Percentiles rank a stretch among this genome's conserved stretches.
These are phyloP conservation scores for Charanyca ferruginea DNA, from an alignment of 2,888 invertebrate genomes.

Conservation along the genomic window DNA sequence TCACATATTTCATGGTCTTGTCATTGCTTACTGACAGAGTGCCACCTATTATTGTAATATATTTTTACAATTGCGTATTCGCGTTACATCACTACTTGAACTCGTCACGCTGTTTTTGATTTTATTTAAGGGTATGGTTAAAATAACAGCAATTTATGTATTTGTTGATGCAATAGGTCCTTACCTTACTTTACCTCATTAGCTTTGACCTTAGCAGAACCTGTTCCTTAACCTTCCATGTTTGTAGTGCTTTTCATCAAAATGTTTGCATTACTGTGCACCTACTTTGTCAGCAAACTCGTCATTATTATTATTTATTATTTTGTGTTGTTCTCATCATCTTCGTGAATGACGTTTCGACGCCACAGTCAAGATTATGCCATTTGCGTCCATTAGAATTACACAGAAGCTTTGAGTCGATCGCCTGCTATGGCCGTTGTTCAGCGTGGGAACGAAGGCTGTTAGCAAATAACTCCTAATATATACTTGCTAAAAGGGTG, in stretches of 20 bases:
- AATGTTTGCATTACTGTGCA: neutral
- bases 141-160: neutral
- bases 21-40: slow-evolving; percentile 60
- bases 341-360: neutral
- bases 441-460: slow-evolving; percentile 64
- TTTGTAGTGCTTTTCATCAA: neutral
- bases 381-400: slow-evolving; percentile 12
- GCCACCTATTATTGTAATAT: slow-evolving; percentile 64
- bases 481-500: slow-evolving; percentile 68
- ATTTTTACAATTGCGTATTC: slow-evolving; percentile 59
- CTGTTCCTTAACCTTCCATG: neutral
- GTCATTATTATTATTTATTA: neutral
- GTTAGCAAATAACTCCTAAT: slow-evolving; percentile 65
- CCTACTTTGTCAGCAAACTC: too few relatives aligned
- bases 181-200: neutral
- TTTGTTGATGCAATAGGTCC: neutral
- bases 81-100: slow-evolving; percentile 42
- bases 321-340: neutral
- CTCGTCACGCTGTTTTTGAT: neutral
- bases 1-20: slow-evolving; percentile 53
- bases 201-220: neutral
- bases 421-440: slow-evolving; percentile 5
- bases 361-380: slow-evolving; percentile 10
- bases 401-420: slow-evolving; percentile 14
- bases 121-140: slow-evolving; percentile 10